Conservation (phyloP, 2,113 vertebrate species). For the Mobula hypostoma region DNA sequence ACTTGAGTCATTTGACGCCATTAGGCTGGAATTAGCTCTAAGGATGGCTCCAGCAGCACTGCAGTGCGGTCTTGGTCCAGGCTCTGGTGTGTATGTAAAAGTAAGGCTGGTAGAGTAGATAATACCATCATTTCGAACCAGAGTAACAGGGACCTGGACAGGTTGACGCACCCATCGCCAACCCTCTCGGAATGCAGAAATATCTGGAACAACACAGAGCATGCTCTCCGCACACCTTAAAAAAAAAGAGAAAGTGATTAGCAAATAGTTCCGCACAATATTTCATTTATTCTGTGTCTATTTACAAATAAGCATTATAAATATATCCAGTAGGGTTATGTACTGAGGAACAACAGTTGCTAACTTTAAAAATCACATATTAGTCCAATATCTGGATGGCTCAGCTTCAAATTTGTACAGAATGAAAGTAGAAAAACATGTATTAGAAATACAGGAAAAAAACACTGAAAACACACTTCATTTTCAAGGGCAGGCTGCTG, state of each 20-base stretch:
- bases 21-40: slow-evolving; percentile 75
- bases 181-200: slow-evolving; percentile 97
- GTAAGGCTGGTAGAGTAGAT: slow-evolving; percentile 99
- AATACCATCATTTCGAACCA: slow-evolving; percentile 94
- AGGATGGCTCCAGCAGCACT: slow-evolving; percentile 93
- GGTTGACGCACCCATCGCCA: slow-evolving; percentile 98
- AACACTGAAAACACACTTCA: neutral
- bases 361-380: neutral
- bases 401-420: neutral
- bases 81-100: slow-evolving; percentile 97
- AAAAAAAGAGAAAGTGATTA: slow-evolving; percentile 32
- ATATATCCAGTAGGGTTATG: neutral
- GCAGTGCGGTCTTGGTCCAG: slow-evolving; percentile 92
- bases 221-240: slow-evolving; percentile 92
- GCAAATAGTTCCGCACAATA: neutral
- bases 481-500: neutral
- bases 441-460: neutral
- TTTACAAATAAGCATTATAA: neutral
- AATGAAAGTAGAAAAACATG: neutral
- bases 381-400: neutral
- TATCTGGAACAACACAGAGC: slow-evolving; percentile 96
- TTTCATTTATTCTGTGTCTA: neutral
- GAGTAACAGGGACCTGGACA: slow-evolving; percentile 95
- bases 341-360: neutral
- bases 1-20: slow-evolving; percentile 69